These are phyloP conservation scores for Phragmatobia fuliginosa DNA, from an alignment of 2,888 invertebrate species.

Conservation along the genomic window DNA sequence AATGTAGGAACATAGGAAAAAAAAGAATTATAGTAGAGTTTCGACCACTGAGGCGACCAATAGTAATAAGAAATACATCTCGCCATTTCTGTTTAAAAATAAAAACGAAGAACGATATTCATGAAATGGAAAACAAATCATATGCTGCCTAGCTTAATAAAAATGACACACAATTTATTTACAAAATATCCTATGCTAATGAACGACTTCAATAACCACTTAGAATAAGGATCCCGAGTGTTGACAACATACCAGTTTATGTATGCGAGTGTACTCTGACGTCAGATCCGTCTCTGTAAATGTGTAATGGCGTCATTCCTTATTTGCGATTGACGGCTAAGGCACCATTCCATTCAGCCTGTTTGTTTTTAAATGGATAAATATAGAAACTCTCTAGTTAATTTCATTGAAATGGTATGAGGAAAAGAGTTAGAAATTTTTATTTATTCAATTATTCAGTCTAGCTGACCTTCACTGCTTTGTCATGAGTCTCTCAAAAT, in stretches of 20 bases:
- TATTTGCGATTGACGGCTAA: constrained; percentile 12
- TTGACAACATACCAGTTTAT: constrained; percentile 10
- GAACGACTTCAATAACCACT: constrained; percentile 15
- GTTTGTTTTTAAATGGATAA: background rate
- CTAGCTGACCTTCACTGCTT: background rate
- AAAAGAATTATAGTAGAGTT: too few species aligned
- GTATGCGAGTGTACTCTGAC: constrained; percentile 14
- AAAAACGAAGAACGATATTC: too few species aligned
- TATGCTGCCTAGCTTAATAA: background rate
- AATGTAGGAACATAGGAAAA: too few species aligned
- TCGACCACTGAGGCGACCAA: too few species aligned
- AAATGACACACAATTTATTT: background rate
- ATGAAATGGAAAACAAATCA: background rate
- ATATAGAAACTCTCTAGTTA: background rate
- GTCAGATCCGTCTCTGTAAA: constrained; percentile 24
- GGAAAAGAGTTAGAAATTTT: background rate
- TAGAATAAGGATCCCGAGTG: constrained; percentile 18
- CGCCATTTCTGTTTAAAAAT: background rate
- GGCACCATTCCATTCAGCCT: constrained; percentile 4
- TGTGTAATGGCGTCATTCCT: constrained; percentile 25
- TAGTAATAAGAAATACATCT: background rate
- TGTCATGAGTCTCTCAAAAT: too few species aligned
- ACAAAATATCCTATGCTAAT: constrained; percentile 10
- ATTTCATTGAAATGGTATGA: background rate
- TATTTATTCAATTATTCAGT: background rate